Percentiles rank a stretch among this genome's conserved stretches.
These are phyloP conservation scores for Laupala kohalensis DNA, from an alignment of 1,140 invertebrate species.

Conservation along the genomic window DNA sequence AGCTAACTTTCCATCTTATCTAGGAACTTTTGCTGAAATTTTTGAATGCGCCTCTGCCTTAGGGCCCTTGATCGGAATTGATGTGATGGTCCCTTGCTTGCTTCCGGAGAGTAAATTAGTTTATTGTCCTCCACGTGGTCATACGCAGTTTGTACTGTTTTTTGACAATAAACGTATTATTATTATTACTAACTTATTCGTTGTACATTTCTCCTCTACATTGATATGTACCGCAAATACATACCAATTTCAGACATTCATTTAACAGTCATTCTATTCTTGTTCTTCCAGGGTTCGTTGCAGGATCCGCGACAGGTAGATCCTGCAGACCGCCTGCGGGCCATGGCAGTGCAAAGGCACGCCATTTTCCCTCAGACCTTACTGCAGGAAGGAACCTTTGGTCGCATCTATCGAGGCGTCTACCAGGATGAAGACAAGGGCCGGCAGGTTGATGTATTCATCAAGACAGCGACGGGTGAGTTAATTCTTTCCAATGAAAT, in stretches of 20 bases:
- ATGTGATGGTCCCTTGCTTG: too few relatives aligned
- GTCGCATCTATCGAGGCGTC: slow-evolving; percentile 60
- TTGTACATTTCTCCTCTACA: slow-evolving; percentile 24
- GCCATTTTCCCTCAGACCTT: slow-evolving; percentile 47
- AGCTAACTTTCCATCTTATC: too few relatives aligned
- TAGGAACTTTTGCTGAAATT: too few relatives aligned
- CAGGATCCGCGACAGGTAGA: slow-evolving; percentile 30
- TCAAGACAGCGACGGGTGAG: slow-evolving; percentile 73
- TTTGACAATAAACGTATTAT: too few relatives aligned
- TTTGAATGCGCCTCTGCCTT: too few relatives aligned
- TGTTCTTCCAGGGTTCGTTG: slow-evolving; percentile 22
- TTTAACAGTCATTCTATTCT: too few relatives aligned
- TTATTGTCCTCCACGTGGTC: too few relatives aligned
- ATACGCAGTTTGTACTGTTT: too few relatives aligned
- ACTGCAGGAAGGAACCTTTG: slow-evolving; percentile 69
- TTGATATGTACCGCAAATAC: not conserved
- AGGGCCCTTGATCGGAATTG: too few relatives aligned
- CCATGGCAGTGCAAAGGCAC: slow-evolving; percentile 47
- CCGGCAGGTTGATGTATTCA: slow-evolving; percentile 55
- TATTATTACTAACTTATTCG: not conserved
- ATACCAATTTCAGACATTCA: too few relatives aligned
- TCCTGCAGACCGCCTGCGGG: slow-evolving; percentile 51
- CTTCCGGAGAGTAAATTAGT: too few relatives aligned
- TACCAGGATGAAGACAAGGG: slow-evolving; percentile 36
- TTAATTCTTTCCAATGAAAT: not conserved